Conservation (phyloP, 2,888 invertebrate species). For the Muscina levida region DNA sequence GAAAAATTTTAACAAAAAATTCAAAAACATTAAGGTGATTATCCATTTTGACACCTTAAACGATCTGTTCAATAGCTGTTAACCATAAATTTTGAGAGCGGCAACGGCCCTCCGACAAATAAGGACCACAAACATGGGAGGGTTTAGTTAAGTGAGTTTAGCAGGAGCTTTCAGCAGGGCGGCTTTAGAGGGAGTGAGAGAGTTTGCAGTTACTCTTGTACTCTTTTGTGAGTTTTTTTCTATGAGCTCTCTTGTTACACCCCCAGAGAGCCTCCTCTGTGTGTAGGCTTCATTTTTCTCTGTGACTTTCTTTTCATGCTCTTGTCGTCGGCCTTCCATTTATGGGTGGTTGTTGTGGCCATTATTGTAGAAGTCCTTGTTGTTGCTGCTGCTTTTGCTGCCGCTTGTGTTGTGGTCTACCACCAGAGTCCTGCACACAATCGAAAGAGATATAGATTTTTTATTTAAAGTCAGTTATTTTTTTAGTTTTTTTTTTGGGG, state of each 20-base stretch:
- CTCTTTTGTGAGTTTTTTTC: neutral
- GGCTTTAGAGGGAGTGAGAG: too few relatives aligned
- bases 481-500: conserved; percentile 51
- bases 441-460: conserved; percentile 74
- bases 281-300: too few relatives aligned
- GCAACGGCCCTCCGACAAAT: neutral
- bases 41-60: conserved; percentile 62
- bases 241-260: neutral
- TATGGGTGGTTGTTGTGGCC: too few relatives aligned
- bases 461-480: conserved; percentile 15
- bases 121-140: neutral
- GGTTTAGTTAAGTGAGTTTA: conserved; percentile 3
- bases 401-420: conserved; percentile 58
- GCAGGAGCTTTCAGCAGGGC: neutral
- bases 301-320: too few relatives aligned
- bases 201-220: neutral
- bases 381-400: conserved; percentile 22
- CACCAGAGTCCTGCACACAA: conserved; percentile 82
- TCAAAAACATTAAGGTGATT: neutral
- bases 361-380: conserved; percentile 44
- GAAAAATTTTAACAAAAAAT: conserved; percentile 14
- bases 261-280: too few relatives aligned
- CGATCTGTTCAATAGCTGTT: conserved; percentile 74
- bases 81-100: conserved; percentile 10
- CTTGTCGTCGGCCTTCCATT: too few relatives aligned